These are phyloP conservation scores for Lepeophtheirus nordmannii DNA, from an alignment of 2,888 invertebrate genomes.

Conservation along the genomic window DNA sequence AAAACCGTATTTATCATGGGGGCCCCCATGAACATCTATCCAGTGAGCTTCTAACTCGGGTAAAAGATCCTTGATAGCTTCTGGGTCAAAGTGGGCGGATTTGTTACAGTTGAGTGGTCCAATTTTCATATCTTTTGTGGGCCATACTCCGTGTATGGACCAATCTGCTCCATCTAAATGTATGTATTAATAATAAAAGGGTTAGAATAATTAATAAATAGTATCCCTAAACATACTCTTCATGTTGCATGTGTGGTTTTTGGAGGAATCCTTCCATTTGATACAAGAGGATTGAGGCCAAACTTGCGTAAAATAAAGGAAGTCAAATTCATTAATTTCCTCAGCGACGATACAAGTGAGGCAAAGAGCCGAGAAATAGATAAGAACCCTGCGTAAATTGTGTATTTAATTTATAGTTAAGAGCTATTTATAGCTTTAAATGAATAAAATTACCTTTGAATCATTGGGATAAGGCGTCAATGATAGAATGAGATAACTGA, in stretches of 20 bases:
- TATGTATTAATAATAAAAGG: neutral
- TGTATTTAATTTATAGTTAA: too few species aligned
- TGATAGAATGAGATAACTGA: too few species aligned
- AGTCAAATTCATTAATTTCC: slow-evolving; percentile 36
- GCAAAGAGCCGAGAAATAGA: too few species aligned
- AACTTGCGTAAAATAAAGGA: slow-evolving; percentile 59
- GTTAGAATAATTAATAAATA: neutral
- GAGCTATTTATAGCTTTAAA: too few species aligned
- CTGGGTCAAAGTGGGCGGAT: slow-evolving; percentile 48
- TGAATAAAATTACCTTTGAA: too few species aligned
- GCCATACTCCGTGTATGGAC: slow-evolving; percentile 72
- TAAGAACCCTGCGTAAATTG: too few species aligned
- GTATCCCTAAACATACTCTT: slow-evolving; percentile 34
- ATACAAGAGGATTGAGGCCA: slow-evolving; percentile 60
- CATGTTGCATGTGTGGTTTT: slow-evolving; percentile 46
- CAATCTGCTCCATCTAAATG: slow-evolving; percentile 43
- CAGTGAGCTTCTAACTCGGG: slow-evolving; percentile 45
- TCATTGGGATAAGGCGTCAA: too few species aligned
- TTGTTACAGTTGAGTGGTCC: slow-evolving; percentile 57
- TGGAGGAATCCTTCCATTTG: slow-evolving; percentile 48
- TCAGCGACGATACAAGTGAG: slow-evolving; percentile 26
- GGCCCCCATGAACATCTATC: slow-evolving; percentile 53
- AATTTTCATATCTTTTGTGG: slow-evolving; percentile 47
- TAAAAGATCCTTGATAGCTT: slow-evolving; percentile 44
- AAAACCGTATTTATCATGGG: slow-evolving; percentile 54